Evolutionary conservation across 2,113 vertebrate genomes (phyloP).

Genomic region (Reinhardtius hippoglossoides): DNA sequence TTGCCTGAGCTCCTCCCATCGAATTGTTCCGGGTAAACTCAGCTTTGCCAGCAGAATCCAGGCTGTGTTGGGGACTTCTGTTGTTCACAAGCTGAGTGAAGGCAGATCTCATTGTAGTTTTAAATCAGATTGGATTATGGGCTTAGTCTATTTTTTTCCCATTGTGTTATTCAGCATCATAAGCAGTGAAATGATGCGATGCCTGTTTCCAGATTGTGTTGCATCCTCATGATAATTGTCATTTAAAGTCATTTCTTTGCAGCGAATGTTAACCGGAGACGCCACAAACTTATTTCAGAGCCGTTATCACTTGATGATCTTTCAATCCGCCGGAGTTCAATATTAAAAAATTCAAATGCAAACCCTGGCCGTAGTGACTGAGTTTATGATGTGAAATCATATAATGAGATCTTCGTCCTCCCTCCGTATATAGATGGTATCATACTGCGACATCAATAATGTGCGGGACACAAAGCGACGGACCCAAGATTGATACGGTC

Average conservation of each 20-base stretch:
- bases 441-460: constrained; percentile 25
- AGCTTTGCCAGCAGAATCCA: constrained; percentile 42
- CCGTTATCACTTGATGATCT: constrained; percentile 52
- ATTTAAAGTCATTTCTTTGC: constrained; percentile 39
- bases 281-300: constrained; percentile 48
- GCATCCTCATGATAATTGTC: constrained; percentile 44
- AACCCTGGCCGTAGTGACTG: constrained; percentile 23
- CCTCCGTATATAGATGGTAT: constrained; percentile 43
- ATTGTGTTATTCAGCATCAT: constrained; percentile 45
- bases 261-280: constrained; percentile 23
- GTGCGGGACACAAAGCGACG: constrained; percentile 10
- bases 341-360: constrained; percentile 49
- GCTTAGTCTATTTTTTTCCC: constrained; percentile 60
- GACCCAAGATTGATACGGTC: constrained; percentile 10
- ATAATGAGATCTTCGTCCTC: constrained; percentile 64
- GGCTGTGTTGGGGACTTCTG: constrained; percentile 36
- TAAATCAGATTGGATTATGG: constrained; percentile 73
- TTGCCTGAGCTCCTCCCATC: neutral
- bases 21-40: constrained; percentile 20
- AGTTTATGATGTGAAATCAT: constrained; percentile 56
- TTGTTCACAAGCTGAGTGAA: constrained; percentile 36
- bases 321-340: constrained; percentile 33
- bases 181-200: constrained; percentile 28
- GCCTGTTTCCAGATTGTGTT: constrained; percentile 14
- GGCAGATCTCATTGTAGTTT: constrained; percentile 55